Evolutionary conservation across 2,113 vertebrate genomes (phyloP), one percentile per base, ranked within the genome.

Genomic region (Colaptes auratus): DNA sequence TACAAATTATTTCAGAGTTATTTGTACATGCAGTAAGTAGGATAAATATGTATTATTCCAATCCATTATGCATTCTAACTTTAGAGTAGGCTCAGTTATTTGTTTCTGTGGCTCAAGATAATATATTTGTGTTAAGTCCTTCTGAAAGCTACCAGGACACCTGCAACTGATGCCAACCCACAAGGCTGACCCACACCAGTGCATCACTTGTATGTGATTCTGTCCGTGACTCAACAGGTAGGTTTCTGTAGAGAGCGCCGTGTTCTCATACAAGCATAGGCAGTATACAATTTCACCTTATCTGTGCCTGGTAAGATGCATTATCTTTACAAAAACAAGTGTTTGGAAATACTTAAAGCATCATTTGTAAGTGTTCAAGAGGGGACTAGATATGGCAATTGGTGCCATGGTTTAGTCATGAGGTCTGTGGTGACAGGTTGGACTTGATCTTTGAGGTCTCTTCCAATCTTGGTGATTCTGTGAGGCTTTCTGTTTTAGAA

Each of bases 111-210:
- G 55, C 70, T 93, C 42, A 70, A 88, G 72, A 64, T 53, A 91
- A 59, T 84, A 59, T 69, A 74, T 84, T 86, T 96, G 48, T 75
- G 82, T 88, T 92, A 86, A 91, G 55, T 80, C 84, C 75, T 91
- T 66, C 70, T 88, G 39, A 79, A 95, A 95, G 75, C 89, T 96
- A 91, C 89, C 65, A 33, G 92, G 94, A 94, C 76, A 96, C 67
- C 90, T 88, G 69, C 77, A 74, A 1, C 86, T 3, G 14, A 46
- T 75, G 80, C 71, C 14, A 77, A 75, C 39, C 75, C 63, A 5
- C n/a, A 19, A 15, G 77, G 84, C 74, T 73, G 93, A 82, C 42
- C 52, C 36, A 1, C 0, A 5, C 66, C 1, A 66, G 42, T 15
- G 35, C 31, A 12, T 75, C 87, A n/a, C 82, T 59, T 71, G 60